These are phyloP conservation scores for Rutilus rutilus DNA, from an alignment of 2,113 vertebrate genomes.

Conservation along the genomic window DNA sequence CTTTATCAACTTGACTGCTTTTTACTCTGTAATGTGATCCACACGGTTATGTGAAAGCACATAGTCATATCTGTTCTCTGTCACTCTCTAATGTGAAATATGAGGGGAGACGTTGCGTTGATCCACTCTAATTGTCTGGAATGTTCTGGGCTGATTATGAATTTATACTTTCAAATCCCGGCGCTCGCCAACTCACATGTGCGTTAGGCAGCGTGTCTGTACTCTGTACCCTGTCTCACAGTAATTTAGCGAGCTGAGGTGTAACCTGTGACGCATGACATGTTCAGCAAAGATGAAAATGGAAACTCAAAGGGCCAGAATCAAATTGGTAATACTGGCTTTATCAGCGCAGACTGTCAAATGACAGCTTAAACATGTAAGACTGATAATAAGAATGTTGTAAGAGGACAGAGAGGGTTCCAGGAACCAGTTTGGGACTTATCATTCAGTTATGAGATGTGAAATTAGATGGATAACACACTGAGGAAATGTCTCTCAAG, in stretches of 20 bases:
- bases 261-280: slow-evolving; percentile 38
- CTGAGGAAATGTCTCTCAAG: neutral
- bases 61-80: slow-evolving; percentile 43
- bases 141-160: slow-evolving; percentile 51
- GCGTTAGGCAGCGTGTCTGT: slow-evolving; percentile 2
- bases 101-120: slow-evolving; percentile 9
- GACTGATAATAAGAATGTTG: slow-evolving; percentile 40
- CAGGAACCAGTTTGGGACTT: neutral
- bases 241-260: slow-evolving; percentile 45
- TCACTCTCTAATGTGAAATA: slow-evolving; percentile 40
- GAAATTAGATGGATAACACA: slow-evolving; percentile 1
- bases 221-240: neutral
- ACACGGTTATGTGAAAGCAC: slow-evolving; percentile 40
- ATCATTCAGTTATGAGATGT: slow-evolving; percentile 10
- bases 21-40: slow-evolving; percentile 50
- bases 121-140: slow-evolving; percentile 53
- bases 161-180: slow-evolving; percentile 49
- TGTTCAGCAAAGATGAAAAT: slow-evolving; percentile 48
- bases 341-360: slow-evolving; percentile 37
- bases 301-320: slow-evolving; percentile 42
- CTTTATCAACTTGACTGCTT: slow-evolving; percentile 44
- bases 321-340: slow-evolving; percentile 48
- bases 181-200: neutral
- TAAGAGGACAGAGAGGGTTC: slow-evolving; percentile 5
- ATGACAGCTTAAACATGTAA: slow-evolving; percentile 34